A percentile compares a stretch with the other conserved stretches of the same genome.
These are phyloP conservation scores for Pangasius mekongensis DNA, from an alignment of 2,797 vertebrate genomes.

Conservation along the genomic window DNA sequence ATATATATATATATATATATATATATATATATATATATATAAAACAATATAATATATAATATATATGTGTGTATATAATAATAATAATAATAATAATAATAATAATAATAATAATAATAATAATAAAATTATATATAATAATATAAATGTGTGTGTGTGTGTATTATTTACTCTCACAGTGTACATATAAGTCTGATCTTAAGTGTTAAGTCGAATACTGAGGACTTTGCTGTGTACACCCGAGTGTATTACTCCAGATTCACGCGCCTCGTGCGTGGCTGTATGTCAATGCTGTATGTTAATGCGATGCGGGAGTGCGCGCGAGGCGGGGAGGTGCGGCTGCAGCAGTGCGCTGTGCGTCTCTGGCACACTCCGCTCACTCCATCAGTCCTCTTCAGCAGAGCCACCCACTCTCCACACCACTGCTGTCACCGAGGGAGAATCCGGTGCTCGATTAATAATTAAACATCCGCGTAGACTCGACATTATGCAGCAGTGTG, in stretches of 20 bases:
- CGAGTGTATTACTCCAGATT: too few relatives aligned
- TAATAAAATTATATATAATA: too few relatives aligned
- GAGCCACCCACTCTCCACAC: conserved; percentile 18
- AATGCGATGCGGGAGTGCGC: background rate
- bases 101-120: too few relatives aligned
- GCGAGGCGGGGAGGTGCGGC: conserved; percentile 10
- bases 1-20: too few relatives aligned
- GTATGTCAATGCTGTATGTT: background rate
- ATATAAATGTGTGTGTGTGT: too few relatives aligned
- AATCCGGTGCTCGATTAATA: conserved; percentile 9
- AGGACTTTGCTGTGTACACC: background rate
- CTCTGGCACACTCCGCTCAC: background rate
- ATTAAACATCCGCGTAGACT: background rate
- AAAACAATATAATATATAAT: too few relatives aligned
- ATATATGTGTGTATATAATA: too few relatives aligned
- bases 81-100: too few relatives aligned
- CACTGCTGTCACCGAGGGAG: background rate
- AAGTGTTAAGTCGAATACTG: background rate
- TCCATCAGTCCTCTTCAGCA: background rate
- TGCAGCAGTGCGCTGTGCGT: conserved; percentile 21
- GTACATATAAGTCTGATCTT: background rate
- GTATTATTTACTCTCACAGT: background rate
- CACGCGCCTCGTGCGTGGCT: background rate
- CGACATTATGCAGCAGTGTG: background rate
- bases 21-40: too few relatives aligned